Evolutionary conservation across 37 sponge, comb jelly and placozoan genomes (phyloP), one percentile per base, ranked within the genome.

Genomic region (Spongilla lacustris): DNA sequence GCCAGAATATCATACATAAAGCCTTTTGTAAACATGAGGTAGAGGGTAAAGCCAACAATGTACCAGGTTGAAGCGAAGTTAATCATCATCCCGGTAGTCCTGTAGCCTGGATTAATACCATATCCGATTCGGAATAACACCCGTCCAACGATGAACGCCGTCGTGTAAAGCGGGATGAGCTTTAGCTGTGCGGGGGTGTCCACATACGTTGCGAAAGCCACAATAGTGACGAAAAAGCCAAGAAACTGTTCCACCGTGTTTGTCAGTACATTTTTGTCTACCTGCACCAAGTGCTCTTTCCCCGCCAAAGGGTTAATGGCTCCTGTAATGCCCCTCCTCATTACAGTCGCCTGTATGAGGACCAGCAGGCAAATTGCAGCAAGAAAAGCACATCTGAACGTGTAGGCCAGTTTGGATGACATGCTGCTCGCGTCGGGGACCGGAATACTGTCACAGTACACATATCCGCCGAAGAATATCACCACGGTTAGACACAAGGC

Each of bases 201-300:
- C 11, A 73, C 32, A 36, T 37, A 82, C 13, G 83, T 76, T 13
- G 72, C 73, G 1, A 82, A 32, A 10, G 82, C 75, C 68, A 86
- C 31, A 21, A 81, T 68, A 17, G 23, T 24, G 32, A 70, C 23
- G 19, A 81, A 32, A 26, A 37, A 71, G 2, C 82, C 35, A 9
- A 67, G 31, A 26, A 70, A 78, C 78, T 91, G 91, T 68, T 91
- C 91, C 23, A 86, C 49, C 3, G 91, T 91, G 83, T 91, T 91
- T 48, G 30, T 12, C 11, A 76, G 77, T 36, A 86, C 25, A 36
- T 91, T 91, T 67, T 86, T 81, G 50, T 74, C 50, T 27, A 85
- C 4, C 37, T 90, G 81, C 0, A 86, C 8, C 27, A 91, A 34
- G 67, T 86, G 66, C n/a, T 91, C 91, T 24, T 77, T 81, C 30